Conservation (phyloP, 1,140 invertebrate genomes). For the Eciton burchellii region DNA sequence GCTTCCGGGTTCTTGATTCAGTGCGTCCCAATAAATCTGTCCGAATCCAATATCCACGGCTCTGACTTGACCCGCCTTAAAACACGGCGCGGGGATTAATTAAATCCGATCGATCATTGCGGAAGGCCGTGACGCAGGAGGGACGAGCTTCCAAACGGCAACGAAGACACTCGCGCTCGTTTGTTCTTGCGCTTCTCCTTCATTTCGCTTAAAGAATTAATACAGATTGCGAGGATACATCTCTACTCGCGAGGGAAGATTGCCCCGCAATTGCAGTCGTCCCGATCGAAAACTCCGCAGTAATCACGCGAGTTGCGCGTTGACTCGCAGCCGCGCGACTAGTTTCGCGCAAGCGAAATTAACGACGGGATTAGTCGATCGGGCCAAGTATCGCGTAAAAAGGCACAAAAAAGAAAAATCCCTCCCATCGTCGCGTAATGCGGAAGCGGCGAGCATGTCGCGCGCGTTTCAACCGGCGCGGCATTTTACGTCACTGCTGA, state of each 20-base stretch:
- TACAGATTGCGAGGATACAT: background rate
- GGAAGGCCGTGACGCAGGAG: too few species aligned
- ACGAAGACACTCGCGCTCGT: too few species aligned
- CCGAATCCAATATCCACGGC: background rate
- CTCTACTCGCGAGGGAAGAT: background rate
- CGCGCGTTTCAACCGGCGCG: constrained; percentile 32
- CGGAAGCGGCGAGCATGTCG: constrained; percentile 19
- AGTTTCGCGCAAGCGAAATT: constrained; percentile 49
- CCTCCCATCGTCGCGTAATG: constrained; percentile 32
- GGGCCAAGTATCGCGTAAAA: constrained; percentile 22
- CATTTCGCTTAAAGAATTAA: too few species aligned
- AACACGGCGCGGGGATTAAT: too few species aligned
- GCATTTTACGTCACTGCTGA: constrained; percentile 37
- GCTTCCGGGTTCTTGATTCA: background rate
- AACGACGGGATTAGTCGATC: constrained; percentile 33
- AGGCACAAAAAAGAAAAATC: constrained; percentile 13
- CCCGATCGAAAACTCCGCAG: constrained; percentile 15
- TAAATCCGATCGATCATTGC: too few species aligned
- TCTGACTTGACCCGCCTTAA: too few species aligned
- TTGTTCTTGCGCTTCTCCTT: too few species aligned
- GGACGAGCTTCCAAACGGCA: too few species aligned
- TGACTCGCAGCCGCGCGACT: constrained; percentile 42
- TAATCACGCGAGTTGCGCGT: constrained; percentile 38
- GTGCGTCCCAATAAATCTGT: background rate
- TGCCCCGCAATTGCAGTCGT: constrained; percentile 2